These are phyloP conservation scores for Amphiprion clarkii DNA, from an alignment of 2,797 vertebrate genomes.

Conservation along the genomic window DNA sequence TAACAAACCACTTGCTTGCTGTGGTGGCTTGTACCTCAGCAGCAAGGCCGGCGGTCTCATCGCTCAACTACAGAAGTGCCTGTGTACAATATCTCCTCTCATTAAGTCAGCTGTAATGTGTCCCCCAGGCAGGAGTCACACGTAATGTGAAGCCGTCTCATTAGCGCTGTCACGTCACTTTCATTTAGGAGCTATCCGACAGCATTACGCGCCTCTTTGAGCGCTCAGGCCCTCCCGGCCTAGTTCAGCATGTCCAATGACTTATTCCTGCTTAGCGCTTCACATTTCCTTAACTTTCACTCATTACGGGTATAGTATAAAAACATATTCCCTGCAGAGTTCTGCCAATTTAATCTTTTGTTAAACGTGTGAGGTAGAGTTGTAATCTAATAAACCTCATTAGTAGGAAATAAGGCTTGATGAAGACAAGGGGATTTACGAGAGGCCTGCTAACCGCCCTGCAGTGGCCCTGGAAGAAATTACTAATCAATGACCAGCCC, in stretches of 20 bases:
- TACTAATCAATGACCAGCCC: slow-evolving; percentile 71
- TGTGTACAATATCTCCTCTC: slow-evolving; percentile 79
- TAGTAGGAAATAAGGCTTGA: slow-evolving; percentile 80
- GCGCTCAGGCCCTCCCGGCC: slow-evolving; percentile 60
- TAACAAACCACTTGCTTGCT: slow-evolving; percentile 65
- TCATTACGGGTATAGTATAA: slow-evolving; percentile 79
- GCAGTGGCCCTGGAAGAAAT: slow-evolving; percentile 72
- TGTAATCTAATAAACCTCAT: slow-evolving; percentile 87
- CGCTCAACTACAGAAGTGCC: slow-evolving; percentile 68
- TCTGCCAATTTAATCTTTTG: slow-evolving; percentile 83
- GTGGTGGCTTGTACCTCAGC: slow-evolving; percentile 60
- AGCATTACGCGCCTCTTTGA: slow-evolving; percentile 69
- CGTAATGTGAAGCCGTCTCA: slow-evolving; percentile 78
- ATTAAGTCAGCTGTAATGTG: slow-evolving; percentile 77
- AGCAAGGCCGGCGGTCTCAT: slow-evolving; percentile 61
- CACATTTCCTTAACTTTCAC: slow-evolving; percentile 75
- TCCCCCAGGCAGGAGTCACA: slow-evolving; percentile 71
- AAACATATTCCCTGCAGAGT: slow-evolving; percentile 83
- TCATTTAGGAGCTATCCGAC: slow-evolving; percentile 76
- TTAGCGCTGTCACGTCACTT: slow-evolving; percentile 82
- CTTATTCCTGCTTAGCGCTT: slow-evolving; percentile 77
- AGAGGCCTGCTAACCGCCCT: slow-evolving; percentile 63
- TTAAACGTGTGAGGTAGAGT: slow-evolving; percentile 81
- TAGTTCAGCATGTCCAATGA: slow-evolving; percentile 75
- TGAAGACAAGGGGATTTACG: slow-evolving; percentile 75